These are phyloP conservation scores for Bicyclus anynana DNA, from an alignment of 1,140 invertebrate species.

Conservation along the genomic window DNA sequence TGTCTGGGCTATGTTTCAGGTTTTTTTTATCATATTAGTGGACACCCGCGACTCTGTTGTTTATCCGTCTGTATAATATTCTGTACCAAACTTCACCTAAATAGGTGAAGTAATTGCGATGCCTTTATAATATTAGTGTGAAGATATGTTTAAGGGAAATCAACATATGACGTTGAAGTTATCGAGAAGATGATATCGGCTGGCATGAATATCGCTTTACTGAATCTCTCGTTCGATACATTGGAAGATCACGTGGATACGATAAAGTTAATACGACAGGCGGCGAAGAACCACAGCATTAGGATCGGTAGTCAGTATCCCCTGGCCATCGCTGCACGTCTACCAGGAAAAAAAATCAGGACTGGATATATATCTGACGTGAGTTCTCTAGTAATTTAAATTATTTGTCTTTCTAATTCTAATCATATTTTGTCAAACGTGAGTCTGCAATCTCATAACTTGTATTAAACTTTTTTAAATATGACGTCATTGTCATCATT, in stretches of 20 bases:
- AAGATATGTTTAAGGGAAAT: slow-evolving; percentile 41
- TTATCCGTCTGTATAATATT: too few species aligned
- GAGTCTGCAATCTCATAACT: neutral
- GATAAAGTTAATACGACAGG: slow-evolving; percentile 82
- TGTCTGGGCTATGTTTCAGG: too few species aligned
- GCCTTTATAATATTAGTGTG: neutral
- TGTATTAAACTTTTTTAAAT: too few species aligned
- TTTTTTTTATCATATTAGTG: too few species aligned
- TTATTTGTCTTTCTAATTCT: too few species aligned
- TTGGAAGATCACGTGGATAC: slow-evolving; percentile 84
- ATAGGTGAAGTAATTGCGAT: too few species aligned
- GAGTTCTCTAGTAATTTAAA: neutral
- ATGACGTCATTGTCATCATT: too few species aligned
- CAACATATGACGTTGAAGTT: slow-evolving; percentile 47
- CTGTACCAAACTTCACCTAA: too few species aligned
- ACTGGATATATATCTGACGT: slow-evolving; percentile 84
- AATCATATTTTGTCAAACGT: too few species aligned
- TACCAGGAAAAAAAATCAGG: slow-evolving; percentile 89
- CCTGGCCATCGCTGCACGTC: slow-evolving; percentile 86
- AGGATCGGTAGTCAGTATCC: slow-evolving; percentile 79
- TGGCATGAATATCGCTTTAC: slow-evolving; percentile 89
- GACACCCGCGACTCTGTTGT: too few species aligned
- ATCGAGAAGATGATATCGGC: slow-evolving; percentile 86
- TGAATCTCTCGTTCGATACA: slow-evolving; percentile 87
- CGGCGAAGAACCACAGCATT: slow-evolving; percentile 79